Base-by-base conservation (phyloP, 92 coral and sea anemone species). In the Micromussa lordhowensis region DNA sequence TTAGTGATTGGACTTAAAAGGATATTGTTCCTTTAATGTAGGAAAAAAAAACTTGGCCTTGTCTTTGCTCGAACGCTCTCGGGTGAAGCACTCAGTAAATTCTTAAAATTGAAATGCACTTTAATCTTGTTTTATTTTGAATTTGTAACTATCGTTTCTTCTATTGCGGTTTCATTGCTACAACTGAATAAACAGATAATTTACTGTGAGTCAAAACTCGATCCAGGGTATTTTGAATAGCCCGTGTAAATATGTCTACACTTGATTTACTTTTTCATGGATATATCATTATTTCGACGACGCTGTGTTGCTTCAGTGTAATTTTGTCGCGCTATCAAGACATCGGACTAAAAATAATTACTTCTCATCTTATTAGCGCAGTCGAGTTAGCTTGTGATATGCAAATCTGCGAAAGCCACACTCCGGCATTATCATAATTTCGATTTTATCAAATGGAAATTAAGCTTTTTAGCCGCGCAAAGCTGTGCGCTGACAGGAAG, bases 371-470 rank as follows among this genome's bases (percentile, higher is more conserved):
- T 54, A 51, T 55, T 0, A 28, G 68, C 61, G 28, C 82, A 86
- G 48, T 61, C 82, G 24, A 49, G 77, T 14, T 59, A 34, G 5
- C 44, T 35, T 38, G 21, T 44, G 71, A 64, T 86, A 86, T 86
- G 89, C 89, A 86, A 86, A 86, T 86, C 73, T 78, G 57, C 32
- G 58, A 75, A 40, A 61, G 66, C 89, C 82, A 63, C 77, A 36
- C 55, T 59, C 57, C 28, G 44, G 54, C 40, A 86, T 84, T 84
- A 84, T 75, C 88, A 84, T 84, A 84, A 74, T 75, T 72, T 24
- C 19, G 55, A 51, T 84, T 84, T 84, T 70, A 53, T 48, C 77
- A 55, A 83, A 83, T 83, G 78, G 31, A 83, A 83, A 83, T 83
- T 61, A 71, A 36, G 22, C 19, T 24, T 24, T 38, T 71, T 9